Evolutionary conservation across 2,113 vertebrate species (phyloP).

Genomic region (Choloepus hoffmanni): DNA sequence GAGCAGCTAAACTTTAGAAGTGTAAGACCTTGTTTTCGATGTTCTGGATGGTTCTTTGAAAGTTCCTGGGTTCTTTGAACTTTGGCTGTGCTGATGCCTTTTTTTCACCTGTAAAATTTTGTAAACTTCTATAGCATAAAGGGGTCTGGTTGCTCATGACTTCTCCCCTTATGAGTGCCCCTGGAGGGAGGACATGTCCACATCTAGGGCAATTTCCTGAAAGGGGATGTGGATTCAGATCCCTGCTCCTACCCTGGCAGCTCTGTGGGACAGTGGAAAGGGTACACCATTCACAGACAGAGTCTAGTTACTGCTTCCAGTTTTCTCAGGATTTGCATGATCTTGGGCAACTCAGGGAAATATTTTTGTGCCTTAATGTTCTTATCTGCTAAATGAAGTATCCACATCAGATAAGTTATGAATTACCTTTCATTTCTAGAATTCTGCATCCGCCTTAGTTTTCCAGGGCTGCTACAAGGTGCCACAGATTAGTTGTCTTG

Average conservation of each 20-base stretch:
- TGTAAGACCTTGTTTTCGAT: neutral
- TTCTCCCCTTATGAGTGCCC: neutral
- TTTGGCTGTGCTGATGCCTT: neutral
- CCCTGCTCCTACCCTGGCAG: neutral
- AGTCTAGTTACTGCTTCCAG: neutral
- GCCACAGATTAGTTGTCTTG: too few relatives aligned
- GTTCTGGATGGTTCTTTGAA: neutral
- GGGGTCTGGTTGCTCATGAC: neutral
- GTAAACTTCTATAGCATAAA: neutral
- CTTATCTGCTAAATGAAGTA: neutral
- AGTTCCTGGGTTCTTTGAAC: neutral
- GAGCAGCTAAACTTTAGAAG: neutral
- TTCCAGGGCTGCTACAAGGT: too few relatives aligned
- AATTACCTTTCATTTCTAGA: neutral
- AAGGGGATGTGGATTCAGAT: neutral
- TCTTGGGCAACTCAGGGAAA: neutral
- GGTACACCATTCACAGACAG: too few relatives aligned
- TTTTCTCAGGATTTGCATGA: neutral
- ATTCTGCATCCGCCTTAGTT: neutral
- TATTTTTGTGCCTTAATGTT: neutral
- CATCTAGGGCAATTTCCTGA: neutral
- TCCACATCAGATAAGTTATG: neutral
- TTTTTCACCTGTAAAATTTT: constrained; percentile 41
- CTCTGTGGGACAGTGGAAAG: fast-evolving
- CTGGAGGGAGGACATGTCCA: neutral